phyloP scores from a whole-genome alignment of 2,888 invertebrate species.

The Rhabditoides inermis region DNA sequence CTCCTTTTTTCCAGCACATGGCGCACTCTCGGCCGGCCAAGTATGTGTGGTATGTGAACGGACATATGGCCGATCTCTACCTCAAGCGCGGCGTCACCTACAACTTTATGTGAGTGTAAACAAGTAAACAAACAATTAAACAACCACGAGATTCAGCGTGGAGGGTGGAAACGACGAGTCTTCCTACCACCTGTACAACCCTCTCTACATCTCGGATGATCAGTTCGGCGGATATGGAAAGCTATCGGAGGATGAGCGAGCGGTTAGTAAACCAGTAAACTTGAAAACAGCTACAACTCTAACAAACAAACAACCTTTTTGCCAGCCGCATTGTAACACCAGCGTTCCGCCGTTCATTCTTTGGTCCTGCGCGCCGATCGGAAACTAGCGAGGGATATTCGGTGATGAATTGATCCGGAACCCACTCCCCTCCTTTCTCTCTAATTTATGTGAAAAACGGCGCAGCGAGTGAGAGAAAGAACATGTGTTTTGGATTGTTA shows the following conservation, averaged over 20 bases:
- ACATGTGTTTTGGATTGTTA: too few relatives aligned
- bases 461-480: too few relatives aligned
- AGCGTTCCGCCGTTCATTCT: too few relatives aligned
- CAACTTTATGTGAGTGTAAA: constrained; percentile 61
- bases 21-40: constrained; percentile 56
- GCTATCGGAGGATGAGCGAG: constrained; percentile 64
- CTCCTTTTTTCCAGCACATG: constrained; percentile 12
- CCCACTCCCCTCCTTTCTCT: too few relatives aligned
- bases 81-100: constrained; percentile 76
- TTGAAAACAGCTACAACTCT: too few relatives aligned
- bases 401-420: too few relatives aligned
- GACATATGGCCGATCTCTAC: constrained; percentile 75
- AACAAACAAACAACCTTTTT: too few relatives aligned
- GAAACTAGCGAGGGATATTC: too few relatives aligned
- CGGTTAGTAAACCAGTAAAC: too few relatives aligned
- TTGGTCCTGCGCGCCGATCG: too few relatives aligned
- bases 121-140: background rate
- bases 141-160: constrained; percentile 54
- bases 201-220: constrained; percentile 77
- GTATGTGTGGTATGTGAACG: constrained; percentile 85
- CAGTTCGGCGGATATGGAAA: constrained; percentile 74
- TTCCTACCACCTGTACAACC: constrained; percentile 73
- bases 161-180: constrained; percentile 74
- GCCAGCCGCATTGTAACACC: too few relatives aligned
- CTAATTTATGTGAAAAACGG: too few relatives aligned